Base-by-base conservation (phyloP, 2,888 invertebrate genomes). In the Volucella bombylans region DNA sequence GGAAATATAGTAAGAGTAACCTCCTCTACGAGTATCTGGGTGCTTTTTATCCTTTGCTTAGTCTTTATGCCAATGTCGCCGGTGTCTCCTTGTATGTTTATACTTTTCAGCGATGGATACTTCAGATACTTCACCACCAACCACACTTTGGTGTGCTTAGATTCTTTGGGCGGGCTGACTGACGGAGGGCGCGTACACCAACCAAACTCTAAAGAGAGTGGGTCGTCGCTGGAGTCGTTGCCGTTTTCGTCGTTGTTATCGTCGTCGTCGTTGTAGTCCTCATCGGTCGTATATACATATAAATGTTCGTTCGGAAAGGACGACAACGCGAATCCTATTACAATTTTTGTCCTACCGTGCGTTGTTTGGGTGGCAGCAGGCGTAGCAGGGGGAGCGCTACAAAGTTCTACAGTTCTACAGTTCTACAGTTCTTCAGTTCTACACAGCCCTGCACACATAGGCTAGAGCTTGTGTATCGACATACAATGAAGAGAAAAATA, bases 261-360 rank as follows among this genome's bases (percentile, higher is more conserved):
- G 45, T 62, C 45, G 45, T 45, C 49, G 54, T 67, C 31, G 57
- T 73, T 23, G 38, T n/a, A n/a, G 11, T 55, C 23, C 14, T 49
- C 23, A 62, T 49, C 15, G 49, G 55, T 41, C 73, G 65, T 64
- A 83, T 80, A 41, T 31, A 31, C 31, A 31, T 31, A 31, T 31
- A 31, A 31, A 31, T 31, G 1, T 31, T 31, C 31, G 62, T 50
- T 72, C 57, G 81, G 67, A 49, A 81, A 85, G 85, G 85, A 85
- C 85, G 77, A 85, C 85, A 85, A 69, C 85, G 85, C 76, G 85
- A 85, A 85, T 85, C 81, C 85, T 85, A 85, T 85, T 85, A 85
- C 85, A 81, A 85, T 73, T 77, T 85, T 61, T 81, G 68, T 67
- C 50, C 73, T 81, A 72, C 81, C 68, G 59, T 74, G 52, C 67